Evolutionary conservation across 1,140 invertebrate genomes (phyloP).

Genomic region (Wiebesia pumilae): DNA sequence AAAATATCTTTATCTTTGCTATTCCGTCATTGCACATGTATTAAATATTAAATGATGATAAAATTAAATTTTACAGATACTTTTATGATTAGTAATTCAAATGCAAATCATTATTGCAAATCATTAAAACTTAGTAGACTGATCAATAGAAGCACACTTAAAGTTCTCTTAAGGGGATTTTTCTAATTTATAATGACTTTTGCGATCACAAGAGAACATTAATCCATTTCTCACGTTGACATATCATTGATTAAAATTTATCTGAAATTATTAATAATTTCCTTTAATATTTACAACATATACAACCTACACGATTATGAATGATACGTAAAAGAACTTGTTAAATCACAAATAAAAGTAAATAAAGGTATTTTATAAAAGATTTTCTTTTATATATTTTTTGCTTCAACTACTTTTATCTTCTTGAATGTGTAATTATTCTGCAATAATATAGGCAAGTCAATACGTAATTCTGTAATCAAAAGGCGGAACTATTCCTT

Average conservation of each 20-base stretch:
- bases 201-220: neutral
- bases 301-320: neutral
- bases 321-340: neutral
- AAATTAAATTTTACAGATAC: conserved; percentile 37
- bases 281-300: neutral
- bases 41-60: conserved; percentile 38
- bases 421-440: neutral
- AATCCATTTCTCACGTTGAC: neutral
- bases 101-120: conserved; percentile 20
- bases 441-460: no score
- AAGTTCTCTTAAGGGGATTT: neutral
- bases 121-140: neutral
- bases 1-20: conserved; percentile 8
- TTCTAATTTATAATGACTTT: neutral
- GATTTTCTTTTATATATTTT: neutral
- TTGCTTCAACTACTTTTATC: neutral
- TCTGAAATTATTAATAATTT: neutral
- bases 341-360: neutral
- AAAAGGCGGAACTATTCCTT: neutral
- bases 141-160: neutral
- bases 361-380: neutral
- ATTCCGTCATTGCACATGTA: conserved; percentile 37
- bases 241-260: neutral
- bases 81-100: conserved; percentile 36
- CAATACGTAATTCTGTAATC: neutral